Evolutionary conservation across 1,140 invertebrate genomes (phyloP).

Genomic region (Ephestia elutella): DNA sequence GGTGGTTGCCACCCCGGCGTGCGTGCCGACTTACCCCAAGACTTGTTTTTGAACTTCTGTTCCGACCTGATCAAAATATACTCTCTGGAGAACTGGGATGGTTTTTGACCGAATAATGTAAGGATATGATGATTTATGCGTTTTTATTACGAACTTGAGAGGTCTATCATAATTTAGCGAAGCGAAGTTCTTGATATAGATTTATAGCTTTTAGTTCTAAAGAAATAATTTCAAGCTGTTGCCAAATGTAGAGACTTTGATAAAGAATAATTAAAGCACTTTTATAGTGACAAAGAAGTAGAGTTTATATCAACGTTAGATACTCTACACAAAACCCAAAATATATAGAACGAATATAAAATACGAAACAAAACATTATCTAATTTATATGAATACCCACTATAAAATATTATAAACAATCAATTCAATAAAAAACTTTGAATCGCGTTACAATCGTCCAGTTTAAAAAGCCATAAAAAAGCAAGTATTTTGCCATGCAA

Average conservation of each 20-base stretch:
- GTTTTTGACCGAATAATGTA: neutral
- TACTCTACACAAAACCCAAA: too few relatives aligned
- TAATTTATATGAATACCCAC: too few relatives aligned
- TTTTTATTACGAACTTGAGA: conserved; percentile 1
- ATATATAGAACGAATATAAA: neutral
- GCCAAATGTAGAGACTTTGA: neutral
- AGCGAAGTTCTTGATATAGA: conserved; percentile 1
- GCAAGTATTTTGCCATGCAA: conserved; percentile 20
- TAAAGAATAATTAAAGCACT: too few relatives aligned
- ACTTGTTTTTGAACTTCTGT: conserved; percentile 64
- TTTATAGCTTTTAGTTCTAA: neutral
- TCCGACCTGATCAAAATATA: conserved; percentile 63
- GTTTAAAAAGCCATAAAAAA: conserved; percentile 27
- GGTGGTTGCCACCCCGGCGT: conserved; percentile 40
- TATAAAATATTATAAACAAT: too few relatives aligned
- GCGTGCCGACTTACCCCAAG: conserved; percentile 49
- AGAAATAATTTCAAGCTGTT: neutral
- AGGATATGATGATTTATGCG: neutral
- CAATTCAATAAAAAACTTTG: neutral
- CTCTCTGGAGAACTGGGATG: conserved; percentile 18
- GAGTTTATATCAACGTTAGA: too few relatives aligned
- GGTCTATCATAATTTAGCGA: neutral
- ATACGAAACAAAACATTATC: too few relatives aligned
- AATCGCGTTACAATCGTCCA: conserved; percentile 10
- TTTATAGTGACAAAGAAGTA: too few relatives aligned